phyloP scores from a whole-genome alignment of 2,888 invertebrate genomes.

The Lepas anatifera region DNA sequence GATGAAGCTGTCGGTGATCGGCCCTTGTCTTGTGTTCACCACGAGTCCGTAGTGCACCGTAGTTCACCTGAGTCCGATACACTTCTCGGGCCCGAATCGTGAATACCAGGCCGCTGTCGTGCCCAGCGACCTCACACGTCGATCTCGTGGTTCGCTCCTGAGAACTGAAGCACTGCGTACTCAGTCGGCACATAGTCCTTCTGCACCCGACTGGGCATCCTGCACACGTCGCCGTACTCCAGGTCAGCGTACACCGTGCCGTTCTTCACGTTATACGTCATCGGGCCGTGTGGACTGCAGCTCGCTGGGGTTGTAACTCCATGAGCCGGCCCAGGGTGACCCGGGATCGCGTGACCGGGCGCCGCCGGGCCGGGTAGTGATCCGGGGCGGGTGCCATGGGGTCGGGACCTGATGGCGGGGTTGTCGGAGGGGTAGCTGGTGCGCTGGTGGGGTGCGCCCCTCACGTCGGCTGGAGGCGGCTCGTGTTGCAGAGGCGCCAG shows the following conservation, averaged over 20 bases:
- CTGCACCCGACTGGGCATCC: neutral
- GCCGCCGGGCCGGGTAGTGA: neutral
- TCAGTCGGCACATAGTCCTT: constrained; percentile 19
- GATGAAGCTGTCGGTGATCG: neutral
- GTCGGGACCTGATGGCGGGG: neutral
- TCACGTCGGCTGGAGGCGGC: neutral
- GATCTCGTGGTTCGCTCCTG: constrained; percentile 43
- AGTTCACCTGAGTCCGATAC: too few species aligned
- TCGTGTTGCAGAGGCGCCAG: neutral
- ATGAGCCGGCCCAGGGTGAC: neutral
- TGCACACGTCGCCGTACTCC: constrained; percentile 3
- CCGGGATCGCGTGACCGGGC: neutral
- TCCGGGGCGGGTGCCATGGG: neutral
- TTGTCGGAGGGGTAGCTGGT: neutral
- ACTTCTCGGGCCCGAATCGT: too few species aligned
- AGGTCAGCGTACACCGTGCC: constrained; percentile 4
- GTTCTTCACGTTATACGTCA: constrained; percentile 6
- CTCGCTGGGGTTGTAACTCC: neutral
- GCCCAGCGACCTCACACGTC: constrained; percentile 45
- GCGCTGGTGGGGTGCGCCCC: neutral
- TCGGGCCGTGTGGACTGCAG: neutral
- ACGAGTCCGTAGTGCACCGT: too few species aligned
- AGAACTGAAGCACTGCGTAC: constrained; percentile 26
- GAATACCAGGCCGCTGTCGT: too few species aligned
- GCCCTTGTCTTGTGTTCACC: too few species aligned